Evolutionary conservation across 30 jellyfish, hydroid and myxozoan genomes (phyloP).

Genomic region (Chironex yamaguchii): DNA sequence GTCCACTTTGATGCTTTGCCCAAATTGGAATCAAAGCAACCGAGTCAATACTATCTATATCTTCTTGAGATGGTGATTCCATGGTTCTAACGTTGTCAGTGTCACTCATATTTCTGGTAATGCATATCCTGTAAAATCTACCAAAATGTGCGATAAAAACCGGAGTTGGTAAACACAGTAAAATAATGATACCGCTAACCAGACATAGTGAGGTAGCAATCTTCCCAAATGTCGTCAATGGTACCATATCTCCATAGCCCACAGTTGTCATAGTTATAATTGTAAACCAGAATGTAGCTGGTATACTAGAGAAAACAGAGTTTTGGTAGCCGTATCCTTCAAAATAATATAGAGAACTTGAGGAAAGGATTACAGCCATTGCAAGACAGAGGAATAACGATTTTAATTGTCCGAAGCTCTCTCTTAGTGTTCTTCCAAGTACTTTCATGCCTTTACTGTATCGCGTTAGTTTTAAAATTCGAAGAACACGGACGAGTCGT

Average conservation of each 20-base stretch:
- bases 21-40: too few species aligned
- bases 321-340: constrained; percentile 24
- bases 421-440: constrained; percentile 38
- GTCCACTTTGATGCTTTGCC: too few species aligned
- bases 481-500: constrained; percentile 55
- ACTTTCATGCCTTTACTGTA: constrained; percentile 68
- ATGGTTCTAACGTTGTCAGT: too few species aligned
- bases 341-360: constrained; percentile 40
- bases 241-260: constrained; percentile 79
- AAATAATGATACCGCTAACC: constrained; percentile 48
- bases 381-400: constrained; percentile 52
- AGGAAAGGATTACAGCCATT: constrained; percentile 49
- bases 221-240: constrained; percentile 57
- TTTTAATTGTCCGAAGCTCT: constrained; percentile 58
- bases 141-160: constrained; percentile 58
- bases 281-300: constrained; percentile 72
- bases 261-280: constrained; percentile 79
- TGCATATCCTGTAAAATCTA: constrained; percentile 16
- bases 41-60: too few species aligned
- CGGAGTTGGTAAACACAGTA: constrained; percentile 70
- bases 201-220: constrained; percentile 48
- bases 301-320: constrained; percentile 51
- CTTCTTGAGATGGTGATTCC: too few species aligned
- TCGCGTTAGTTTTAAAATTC: constrained; percentile 63
- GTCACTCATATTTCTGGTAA: too few species aligned